Base-by-base conservation (phyloP, 2,888 invertebrate genomes). In the Nesidiocoris tenuis region DNA sequence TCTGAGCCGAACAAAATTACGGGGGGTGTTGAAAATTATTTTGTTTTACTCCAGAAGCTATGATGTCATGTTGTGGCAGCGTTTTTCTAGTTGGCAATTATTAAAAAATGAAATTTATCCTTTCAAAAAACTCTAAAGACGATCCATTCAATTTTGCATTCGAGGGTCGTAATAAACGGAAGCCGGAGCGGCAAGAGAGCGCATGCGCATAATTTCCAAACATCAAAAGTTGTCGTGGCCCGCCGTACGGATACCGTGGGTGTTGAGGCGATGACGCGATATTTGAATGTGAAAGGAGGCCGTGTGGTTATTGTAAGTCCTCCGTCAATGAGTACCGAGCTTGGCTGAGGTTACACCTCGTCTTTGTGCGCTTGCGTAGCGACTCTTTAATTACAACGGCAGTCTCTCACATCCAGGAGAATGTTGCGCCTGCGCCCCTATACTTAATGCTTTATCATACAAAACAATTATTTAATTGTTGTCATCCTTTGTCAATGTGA, bases 381-480 rank as follows among this genome's bases (percentile, higher is more conserved):
- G 61, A 63, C 72, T 72, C 72, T 72, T 72, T 75, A 75, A 75
- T 75, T 75, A 75, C 75, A 65, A 39, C 39, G 39, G 39, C 75
- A 25, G 66, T 19, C 57, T 70, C 66, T 59, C 75, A 57, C 75
- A 75, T 59, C 75, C 59, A 39, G 59, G 66, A 39, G 39, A 39
- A 39, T 39, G 12, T 39, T 39, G 39, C 12, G 65, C 57, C 65
- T 66, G 65, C 75, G 66, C 75, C 23, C 75, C 75, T 75, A 75
- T 75, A 75, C 66, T 75, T 75, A 66, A 66, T 75, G 66, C 67
- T 75, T 67, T 75, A 75, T 75, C 75, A 67, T 75, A 75, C 75
- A 75, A 75, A 75, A 75, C 66, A 75, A 66, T 75, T 75, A 75
- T 75, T 75, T 75, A 75, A 75, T 75, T 75, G 75, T 75, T 39